These are phyloP conservation scores for Tapirus indicus DNA, from an alignment of 2,797 vertebrate genomes.

Conservation along the genomic window DNA sequence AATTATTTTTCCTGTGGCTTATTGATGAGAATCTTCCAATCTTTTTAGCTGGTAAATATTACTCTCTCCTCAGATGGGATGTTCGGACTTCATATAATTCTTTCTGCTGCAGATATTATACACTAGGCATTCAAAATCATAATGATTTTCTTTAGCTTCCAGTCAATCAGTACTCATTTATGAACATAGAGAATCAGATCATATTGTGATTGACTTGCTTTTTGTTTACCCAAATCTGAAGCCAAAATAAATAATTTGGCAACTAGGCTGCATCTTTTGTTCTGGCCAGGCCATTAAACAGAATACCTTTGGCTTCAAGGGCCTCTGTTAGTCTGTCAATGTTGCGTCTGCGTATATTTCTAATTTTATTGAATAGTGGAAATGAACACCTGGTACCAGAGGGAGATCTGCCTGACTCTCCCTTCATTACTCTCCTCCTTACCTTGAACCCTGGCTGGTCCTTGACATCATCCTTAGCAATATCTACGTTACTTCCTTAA, in stretches of 20 bases:
- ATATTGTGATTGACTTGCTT: background rate
- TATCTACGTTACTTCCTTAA: background rate
- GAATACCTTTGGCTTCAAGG: background rate
- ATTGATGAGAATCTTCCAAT: background rate
- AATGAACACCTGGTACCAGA: background rate
- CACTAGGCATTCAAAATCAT: background rate
- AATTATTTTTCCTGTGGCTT: background rate
- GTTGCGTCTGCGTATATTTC: background rate
- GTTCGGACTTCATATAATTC: background rate
- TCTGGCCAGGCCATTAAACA: background rate
- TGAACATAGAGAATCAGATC: background rate
- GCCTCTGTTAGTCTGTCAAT: background rate
- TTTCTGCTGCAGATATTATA: background rate
- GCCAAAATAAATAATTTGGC: background rate
- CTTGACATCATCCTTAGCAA: background rate
- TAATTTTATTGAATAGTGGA: background rate
- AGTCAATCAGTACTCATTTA: background rate
- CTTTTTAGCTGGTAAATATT: background rate
- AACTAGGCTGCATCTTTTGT: background rate
- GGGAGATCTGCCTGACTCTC: background rate
- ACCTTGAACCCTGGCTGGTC: background rate
- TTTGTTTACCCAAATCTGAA: slow-evolving; percentile 6
- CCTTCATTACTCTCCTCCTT: background rate
- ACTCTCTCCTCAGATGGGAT: background rate
- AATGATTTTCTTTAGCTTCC: background rate